These are phyloP conservation scores for Eurystomus glaucurus DNA, from an alignment of 2,797 vertebrate species.

Conservation along the genomic window DNA sequence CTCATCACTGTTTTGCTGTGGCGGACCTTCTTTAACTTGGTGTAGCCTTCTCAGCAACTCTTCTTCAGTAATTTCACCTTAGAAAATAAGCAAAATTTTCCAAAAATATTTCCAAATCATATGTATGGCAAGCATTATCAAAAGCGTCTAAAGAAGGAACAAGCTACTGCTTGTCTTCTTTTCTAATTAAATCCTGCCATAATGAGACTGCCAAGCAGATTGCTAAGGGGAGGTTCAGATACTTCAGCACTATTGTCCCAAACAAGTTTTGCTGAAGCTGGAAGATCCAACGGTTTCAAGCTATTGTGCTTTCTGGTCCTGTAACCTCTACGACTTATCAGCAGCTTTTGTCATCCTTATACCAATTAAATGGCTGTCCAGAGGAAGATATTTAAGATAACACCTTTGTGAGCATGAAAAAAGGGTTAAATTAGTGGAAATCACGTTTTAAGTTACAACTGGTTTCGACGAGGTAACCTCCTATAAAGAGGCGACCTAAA, in stretches of 20 bases:
- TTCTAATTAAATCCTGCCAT: conserved; percentile 19
- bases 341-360: background rate
- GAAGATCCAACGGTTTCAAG: background rate
- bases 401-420: background rate
- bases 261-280: background rate
- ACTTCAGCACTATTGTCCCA: background rate
- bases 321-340: background rate
- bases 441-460: background rate
- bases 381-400: background rate
- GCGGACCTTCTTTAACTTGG: conserved; percentile 95
- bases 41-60: conserved; percentile 96
- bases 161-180: conserved; percentile 22
- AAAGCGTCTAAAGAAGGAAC: conserved; percentile 60
- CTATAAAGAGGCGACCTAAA: background rate
- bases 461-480: background rate
- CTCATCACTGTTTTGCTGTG: conserved; percentile 89
- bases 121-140: conserved; percentile 53
- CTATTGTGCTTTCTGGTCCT: background rate
- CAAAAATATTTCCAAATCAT: conserved; percentile 75
- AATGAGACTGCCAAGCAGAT: background rate
- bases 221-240: background rate
- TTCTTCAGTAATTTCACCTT: conserved; percentile 97
- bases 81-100: conserved; percentile 77
- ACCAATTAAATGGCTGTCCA: background rate
- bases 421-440: background rate